Evolutionary conservation across 2,888 invertebrate genomes (phyloP), one percentile per base, ranked within the genome.

Genomic region (Diaprepes abbreviatus): DNA sequence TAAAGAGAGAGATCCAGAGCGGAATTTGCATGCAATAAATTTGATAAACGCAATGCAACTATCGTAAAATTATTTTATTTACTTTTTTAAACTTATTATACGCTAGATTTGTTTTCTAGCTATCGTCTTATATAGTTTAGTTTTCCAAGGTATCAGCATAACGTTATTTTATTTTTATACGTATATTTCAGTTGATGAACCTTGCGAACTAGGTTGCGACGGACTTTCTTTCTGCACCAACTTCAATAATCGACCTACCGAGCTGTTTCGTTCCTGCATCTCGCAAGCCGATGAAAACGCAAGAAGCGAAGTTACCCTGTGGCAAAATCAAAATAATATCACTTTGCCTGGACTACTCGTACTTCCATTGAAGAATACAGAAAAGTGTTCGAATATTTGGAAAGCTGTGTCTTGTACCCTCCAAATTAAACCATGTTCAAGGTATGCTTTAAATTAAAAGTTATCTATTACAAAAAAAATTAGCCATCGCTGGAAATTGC

Each of bases 141-240:
- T n/a, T n/a, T n/a, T n/a, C n/a, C n/a, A n/a, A n/a, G n/a, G n/a
- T n/a, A n/a, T n/a, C n/a, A n/a, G n/a, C n/a, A n/a, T n/a, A n/a
- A n/a, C n/a, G n/a, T n/a, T n/a, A n/a, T n/a, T n/a, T n/a, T n/a
- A n/a, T n/a, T n/a, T n/a, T n/a, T n/a, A n/a, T n/a, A n/a, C n/a
- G n/a, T n/a, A n/a, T n/a, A 50, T 81, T 82, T 40, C 79, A 91
- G 93, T 94, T 57, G 95, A 96, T 71, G 93, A 94, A 65, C 93
- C 96, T 0, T 97, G 97, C 79, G 92, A 95, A 76, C 85, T 96
- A 65, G 96, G 97, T 0, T 97, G 97, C 79, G 90, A 91, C 43
- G 94, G 94, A 0, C 85, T 97, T 0, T 91, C 92, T 17, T 97
- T 93, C 83, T 97, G 97, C 83, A 92, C 92, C 36, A 93, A 93